phyloP scores from a whole-genome alignment of 2,797 vertebrate species.

The Neosilurus mollespiculum region DNA sequence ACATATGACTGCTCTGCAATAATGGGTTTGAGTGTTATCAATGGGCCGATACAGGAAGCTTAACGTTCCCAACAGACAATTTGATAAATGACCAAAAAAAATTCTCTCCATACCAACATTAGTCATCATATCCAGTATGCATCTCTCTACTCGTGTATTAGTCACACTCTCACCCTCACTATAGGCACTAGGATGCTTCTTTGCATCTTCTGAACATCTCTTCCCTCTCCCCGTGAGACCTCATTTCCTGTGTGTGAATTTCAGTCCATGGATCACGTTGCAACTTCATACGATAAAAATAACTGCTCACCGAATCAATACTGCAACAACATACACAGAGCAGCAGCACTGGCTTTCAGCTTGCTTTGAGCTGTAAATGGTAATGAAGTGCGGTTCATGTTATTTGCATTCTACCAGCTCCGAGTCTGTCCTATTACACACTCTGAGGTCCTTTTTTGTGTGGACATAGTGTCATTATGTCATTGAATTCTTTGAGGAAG shows the following conservation, averaged over 20 bases:
- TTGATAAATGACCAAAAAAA: no score
- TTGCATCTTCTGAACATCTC: conserved; percentile 8
- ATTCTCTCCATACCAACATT: neutral
- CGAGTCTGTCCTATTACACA: neutral
- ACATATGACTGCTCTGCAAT: neutral
- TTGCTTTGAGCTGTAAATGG: neutral
- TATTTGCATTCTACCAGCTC: neutral
- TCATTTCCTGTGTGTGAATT: conserved; percentile 48
- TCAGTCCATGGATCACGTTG: conserved; percentile 31
- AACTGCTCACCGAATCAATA: conserved; percentile 28
- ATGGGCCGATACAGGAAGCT: conserved; percentile 37
- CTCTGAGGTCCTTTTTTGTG: conserved; percentile 15
- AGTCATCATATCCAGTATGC: neutral
- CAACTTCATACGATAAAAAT: conserved; percentile 33
- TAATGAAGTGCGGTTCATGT: neutral
- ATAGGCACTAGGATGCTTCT: neutral
- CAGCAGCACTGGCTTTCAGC: neutral
- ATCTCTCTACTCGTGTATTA: neutral
- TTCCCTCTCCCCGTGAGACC: conserved; percentile 9
- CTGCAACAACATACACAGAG: conserved; percentile 20
- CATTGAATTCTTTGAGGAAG: conserved; percentile 6
- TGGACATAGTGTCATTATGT: neutral
- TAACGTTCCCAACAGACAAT: neutral
- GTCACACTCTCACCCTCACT: neutral
- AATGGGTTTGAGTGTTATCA: conserved; percentile 11